These are phyloP conservation scores for Gallinago undulata DNA, from an alignment of 2,113 vertebrate species.

Conservation along the genomic window DNA sequence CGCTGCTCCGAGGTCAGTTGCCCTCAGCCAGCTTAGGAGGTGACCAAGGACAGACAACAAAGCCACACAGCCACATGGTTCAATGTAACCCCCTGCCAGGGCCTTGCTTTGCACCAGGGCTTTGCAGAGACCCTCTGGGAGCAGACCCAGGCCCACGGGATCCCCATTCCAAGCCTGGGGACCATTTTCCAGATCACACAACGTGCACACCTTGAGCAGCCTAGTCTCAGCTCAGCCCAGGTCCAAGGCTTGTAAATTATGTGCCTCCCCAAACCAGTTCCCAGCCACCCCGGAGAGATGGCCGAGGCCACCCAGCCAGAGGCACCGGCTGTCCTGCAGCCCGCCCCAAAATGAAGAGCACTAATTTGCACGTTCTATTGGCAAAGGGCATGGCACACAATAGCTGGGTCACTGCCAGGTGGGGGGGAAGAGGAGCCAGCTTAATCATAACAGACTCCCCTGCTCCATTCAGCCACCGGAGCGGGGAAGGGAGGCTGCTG, in stretches of 20 bases:
- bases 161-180: neutral
- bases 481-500: rapidly evolving
- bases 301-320: neutral
- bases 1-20: neutral
- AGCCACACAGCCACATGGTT: rapidly evolving
- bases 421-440: neutral
- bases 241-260: neutral
- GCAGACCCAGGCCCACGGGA: neutral
- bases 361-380: rapidly evolving
- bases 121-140: neutral
- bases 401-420: neutral
- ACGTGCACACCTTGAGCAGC: rapidly evolving
- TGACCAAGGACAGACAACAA: neutral
- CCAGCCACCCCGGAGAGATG: rapidly evolving
- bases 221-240: neutral
- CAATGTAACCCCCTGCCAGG: too few species aligned
- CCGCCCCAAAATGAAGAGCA: neutral
- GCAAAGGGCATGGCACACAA: neutral
- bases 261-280: neutral
- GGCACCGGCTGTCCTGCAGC: neutral
- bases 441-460: neutral
- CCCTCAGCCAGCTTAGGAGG: neutral
- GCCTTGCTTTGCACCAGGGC: neutral
- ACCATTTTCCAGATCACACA: neutral
- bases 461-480: rapidly evolving